phyloP scores from a whole-genome alignment of 1,140 invertebrate species.

The Globodera rostochiensis region DNA sequence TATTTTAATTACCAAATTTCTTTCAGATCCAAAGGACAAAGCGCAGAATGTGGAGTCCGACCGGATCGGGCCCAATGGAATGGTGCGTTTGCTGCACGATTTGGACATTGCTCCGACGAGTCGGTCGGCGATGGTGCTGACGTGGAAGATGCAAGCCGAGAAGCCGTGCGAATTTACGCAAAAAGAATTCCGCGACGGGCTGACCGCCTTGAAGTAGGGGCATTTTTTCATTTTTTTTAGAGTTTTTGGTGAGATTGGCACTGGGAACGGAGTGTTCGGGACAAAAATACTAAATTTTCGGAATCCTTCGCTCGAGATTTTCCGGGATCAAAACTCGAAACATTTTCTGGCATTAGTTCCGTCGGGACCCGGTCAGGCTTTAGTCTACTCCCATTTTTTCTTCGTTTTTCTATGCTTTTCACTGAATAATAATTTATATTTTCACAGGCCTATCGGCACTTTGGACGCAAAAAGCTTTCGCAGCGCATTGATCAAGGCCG shows the following conservation, averaged over 20 bases:
- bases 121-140: constrained; percentile 88
- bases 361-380: too few relatives aligned
- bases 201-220: constrained; percentile 82
- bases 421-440: not conserved
- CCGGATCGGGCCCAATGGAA: constrained; percentile 92
- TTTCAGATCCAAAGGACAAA: constrained; percentile 32
- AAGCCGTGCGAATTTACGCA: constrained; percentile 94
- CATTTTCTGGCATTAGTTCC: too few relatives aligned
- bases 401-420: too few relatives aligned
- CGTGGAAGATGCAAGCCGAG: constrained; percentile 95
- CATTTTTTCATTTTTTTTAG: not conserved
- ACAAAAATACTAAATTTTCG: too few relatives aligned
- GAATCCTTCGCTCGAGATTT: too few relatives aligned
- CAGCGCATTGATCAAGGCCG: constrained; percentile 84
- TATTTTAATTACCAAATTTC: not conserved
- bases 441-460: constrained; percentile 21
- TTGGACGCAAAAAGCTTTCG: constrained; percentile 80
- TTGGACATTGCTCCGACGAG: constrained; percentile 86
- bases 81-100: constrained; percentile 91
- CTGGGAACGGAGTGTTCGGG: too few relatives aligned
- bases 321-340: too few relatives aligned
- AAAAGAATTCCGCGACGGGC: constrained; percentile 90
- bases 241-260: too few relatives aligned
- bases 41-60: constrained; percentile 68
- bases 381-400: not conserved